These are phyloP conservation scores for Campylomormyrus numenius DNA, from an alignment of 2,113 vertebrate genomes.

Conservation along the genomic window DNA sequence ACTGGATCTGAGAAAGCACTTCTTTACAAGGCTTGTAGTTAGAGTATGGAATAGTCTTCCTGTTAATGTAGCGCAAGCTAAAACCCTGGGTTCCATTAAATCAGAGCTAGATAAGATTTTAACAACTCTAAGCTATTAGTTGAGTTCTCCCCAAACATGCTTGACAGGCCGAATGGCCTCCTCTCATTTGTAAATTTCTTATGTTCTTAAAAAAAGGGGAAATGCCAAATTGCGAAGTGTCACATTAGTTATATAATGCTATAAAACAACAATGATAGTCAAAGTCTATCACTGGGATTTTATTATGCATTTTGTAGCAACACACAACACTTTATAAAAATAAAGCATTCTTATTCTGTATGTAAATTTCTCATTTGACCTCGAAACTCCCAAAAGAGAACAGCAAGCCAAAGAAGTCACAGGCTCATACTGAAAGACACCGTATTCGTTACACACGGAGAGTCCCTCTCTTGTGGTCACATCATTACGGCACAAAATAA, in stretches of 20 bases:
- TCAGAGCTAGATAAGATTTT: no score
- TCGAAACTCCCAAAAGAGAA: not conserved
- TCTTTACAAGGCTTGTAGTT: no score
- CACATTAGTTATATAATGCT: not conserved
- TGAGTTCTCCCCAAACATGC: no score
- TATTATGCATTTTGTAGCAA: not conserved
- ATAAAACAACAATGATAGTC: not conserved
- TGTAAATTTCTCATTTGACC: not conserved
- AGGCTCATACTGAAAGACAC: not conserved
- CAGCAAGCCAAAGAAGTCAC: not conserved
- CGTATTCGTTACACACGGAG: not conserved
- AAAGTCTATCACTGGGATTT: not conserved
- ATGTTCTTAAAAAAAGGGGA: not conserved
- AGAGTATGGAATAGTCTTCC: no score
- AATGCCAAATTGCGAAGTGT: not conserved
- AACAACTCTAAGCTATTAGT: no score
- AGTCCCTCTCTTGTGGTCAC: not conserved
- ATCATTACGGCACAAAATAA: not conserved
- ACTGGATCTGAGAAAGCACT: no score
- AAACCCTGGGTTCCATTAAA: no score
- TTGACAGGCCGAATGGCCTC: not conserved
- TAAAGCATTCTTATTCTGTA: not conserved
- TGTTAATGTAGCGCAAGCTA: no score
- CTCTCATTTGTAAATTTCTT: no score
- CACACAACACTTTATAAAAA: not conserved